Base-by-base conservation (phyloP, 2,797 vertebrate species). In the Manis javanica region DNA sequence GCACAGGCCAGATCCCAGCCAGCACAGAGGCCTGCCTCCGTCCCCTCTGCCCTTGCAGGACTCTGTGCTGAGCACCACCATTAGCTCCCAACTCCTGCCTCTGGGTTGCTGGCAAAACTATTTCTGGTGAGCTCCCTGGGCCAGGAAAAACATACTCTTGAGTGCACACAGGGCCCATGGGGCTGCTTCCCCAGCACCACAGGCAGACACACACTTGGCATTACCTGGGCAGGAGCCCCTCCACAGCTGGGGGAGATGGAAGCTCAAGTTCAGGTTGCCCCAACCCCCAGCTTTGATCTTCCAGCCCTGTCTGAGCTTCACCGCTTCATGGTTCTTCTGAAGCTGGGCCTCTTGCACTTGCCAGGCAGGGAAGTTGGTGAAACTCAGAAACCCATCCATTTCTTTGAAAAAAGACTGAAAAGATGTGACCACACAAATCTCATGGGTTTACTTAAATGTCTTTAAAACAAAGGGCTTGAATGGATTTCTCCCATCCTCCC, bases 391-490 rank as follows among this genome's bases (percentile, higher is more conserved):
- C 42, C 72, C 15, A 39, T 63, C 94, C 46, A 31, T 75, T 74
- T 63, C 53, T 74, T 74, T 92, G 84, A 96, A 92, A 96, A 57
- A 72, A 91, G 83, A 77, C 55, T 21, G 53, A 29, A 93, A 81
- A 66, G 82, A 89, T 10, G 81, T 82, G 79, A 89, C 92, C 55
- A 31, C 46, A 53, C 69, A 83, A 16, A 91, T 90, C 91, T 79
- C 96, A 42, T 4, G 96, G 81, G 86, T 74, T 96, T 87, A 69
- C 91, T 91, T 66, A 72, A 87, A 92, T 37, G 93, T 92, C 95
- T 92, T 91, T 92, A 92, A 92, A 95, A 95, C 88, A 93, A 97
- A 96, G 2, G 64, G 42, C 72, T 51, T 84, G 89, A 95, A 87
- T 55, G 86, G 88, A 64, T 94, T 72, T 84, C 77, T 61, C 78